Evolutionary conservation across 2,888 invertebrate species (phyloP).

Genomic region (Zaprionus bogoriensis): DNA sequence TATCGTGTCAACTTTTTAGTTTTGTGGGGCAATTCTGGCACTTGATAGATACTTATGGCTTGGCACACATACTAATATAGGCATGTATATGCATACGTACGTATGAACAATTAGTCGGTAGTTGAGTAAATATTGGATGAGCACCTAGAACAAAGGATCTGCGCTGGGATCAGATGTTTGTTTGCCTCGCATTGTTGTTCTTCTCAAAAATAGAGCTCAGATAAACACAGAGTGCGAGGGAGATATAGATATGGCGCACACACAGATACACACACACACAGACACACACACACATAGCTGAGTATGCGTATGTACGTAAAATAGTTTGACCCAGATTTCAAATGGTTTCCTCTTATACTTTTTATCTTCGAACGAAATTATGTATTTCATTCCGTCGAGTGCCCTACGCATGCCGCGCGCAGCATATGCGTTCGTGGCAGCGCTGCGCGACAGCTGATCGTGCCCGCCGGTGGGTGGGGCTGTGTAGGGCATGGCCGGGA

Average conservation of each 20-base stretch:
- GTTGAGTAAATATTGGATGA: background rate
- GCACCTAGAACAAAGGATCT: background rate
- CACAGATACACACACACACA: constrained; percentile 4
- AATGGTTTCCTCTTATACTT: constrained; percentile 49
- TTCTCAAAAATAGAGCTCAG: constrained; percentile 12
- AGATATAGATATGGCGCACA: background rate
- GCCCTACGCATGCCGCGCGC: constrained; percentile 17
- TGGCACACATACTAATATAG: background rate
- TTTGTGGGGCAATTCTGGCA: constrained; percentile 49
- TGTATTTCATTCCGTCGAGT: constrained; percentile 26
- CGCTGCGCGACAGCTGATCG: constrained; percentile 5
- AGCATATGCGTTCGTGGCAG: constrained; percentile 7
- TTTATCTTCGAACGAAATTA: constrained; percentile 34
- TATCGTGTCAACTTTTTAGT: constrained; percentile 28
- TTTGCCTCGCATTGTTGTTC: constrained; percentile 17
- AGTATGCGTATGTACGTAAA: constrained; percentile 49
- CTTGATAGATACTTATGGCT: constrained; percentile 26
- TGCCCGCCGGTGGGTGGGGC: constrained; percentile 16
- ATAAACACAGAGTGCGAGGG: background rate
- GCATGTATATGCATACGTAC: background rate
- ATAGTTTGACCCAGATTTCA: constrained; percentile 74
- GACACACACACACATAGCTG: background rate
- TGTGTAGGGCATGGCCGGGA: constrained; percentile 28
- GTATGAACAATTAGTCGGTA: background rate
- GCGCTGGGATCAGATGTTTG: constrained; percentile 6